These are phyloP conservation scores for Eurosta solidaginis DNA, from an alignment of 1,140 invertebrate genomes.

Conservation along the genomic window DNA sequence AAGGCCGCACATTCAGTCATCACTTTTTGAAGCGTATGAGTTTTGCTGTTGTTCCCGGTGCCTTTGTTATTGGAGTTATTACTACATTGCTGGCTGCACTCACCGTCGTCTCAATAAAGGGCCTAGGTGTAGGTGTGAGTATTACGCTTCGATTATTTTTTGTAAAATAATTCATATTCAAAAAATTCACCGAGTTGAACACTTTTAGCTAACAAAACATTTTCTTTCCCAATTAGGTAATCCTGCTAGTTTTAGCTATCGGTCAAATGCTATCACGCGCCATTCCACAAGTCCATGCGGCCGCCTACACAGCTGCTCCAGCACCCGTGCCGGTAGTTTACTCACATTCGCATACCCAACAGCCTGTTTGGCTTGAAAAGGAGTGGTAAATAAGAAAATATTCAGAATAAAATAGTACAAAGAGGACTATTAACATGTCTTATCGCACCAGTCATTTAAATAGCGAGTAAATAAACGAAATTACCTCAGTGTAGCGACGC, in stretches of 20 bases:
- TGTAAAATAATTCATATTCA: background rate
- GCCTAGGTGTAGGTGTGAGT: constrained; percentile 64
- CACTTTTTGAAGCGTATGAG: constrained; percentile 66
- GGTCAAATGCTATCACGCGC: constrained; percentile 57
- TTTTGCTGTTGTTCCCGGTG: constrained; percentile 65
- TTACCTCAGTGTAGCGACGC: constrained; percentile 8
- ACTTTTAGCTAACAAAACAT: background rate
- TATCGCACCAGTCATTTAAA: background rate
- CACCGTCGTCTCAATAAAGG: constrained; percentile 68
- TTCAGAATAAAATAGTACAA: too few relatives aligned
- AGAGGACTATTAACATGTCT: too few relatives aligned
- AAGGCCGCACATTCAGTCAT: constrained; percentile 65
- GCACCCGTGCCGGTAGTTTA: constrained; percentile 55
- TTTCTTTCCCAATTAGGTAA: constrained; percentile 37
- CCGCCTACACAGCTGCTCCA: constrained; percentile 46
- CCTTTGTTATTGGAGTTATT: constrained; percentile 67
- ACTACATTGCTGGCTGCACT: constrained; percentile 65
- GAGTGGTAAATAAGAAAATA: constrained; percentile 49
- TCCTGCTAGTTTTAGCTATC: constrained; percentile 55
- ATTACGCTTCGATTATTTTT: background rate
- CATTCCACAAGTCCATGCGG: constrained; percentile 50
- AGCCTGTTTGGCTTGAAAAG: constrained; percentile 57
- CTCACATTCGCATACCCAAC: constrained; percentile 55
- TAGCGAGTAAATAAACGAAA: background rate
- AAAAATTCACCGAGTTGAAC: background rate